phyloP scores from a whole-genome alignment of 2,888 invertebrate species.

The Eristalis intricaria region DNA sequence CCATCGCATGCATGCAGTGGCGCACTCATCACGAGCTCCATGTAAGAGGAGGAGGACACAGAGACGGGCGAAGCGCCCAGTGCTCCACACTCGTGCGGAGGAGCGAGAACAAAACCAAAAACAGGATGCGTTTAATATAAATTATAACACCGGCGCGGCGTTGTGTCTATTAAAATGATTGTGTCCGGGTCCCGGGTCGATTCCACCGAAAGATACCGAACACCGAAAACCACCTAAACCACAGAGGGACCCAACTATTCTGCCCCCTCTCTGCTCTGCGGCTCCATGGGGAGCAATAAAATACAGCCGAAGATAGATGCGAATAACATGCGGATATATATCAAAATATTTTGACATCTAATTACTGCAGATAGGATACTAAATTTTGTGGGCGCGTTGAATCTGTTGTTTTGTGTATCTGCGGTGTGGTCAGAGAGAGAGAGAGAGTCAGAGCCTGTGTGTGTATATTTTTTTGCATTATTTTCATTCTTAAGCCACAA shows the following conservation, averaged over 20 bases:
- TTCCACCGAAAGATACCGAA: constrained; percentile 57
- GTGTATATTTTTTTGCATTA: not conserved
- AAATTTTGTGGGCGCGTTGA: constrained; percentile 57
- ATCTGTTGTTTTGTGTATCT: constrained; percentile 45
- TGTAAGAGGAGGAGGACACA: not conserved
- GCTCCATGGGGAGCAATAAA: constrained; percentile 59
- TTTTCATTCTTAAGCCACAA: constrained; percentile 31
- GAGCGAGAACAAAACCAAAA: constrained; percentile 28
- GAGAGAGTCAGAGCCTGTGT: not conserved
- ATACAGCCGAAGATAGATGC: constrained; percentile 55
- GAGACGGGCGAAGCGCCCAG: not conserved
- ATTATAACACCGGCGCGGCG: constrained; percentile 79
- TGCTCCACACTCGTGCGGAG: not conserved
- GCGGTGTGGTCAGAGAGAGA: constrained; percentile 7
- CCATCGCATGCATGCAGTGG: not conserved
- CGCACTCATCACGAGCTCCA: not conserved
- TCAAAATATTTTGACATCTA: constrained; percentile 70
- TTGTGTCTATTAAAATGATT: constrained; percentile 80
- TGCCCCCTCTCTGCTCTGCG: not conserved
- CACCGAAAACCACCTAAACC: constrained; percentile 60
- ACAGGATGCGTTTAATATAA: constrained; percentile 78
- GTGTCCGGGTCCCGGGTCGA: constrained; percentile 75
- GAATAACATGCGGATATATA: constrained; percentile 65
- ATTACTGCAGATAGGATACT: constrained; percentile 68
- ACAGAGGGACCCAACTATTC: constrained; percentile 29